Evolutionary conservation across 1,140 invertebrate genomes (phyloP).

Genomic region (Matsumurasca onukii): DNA sequence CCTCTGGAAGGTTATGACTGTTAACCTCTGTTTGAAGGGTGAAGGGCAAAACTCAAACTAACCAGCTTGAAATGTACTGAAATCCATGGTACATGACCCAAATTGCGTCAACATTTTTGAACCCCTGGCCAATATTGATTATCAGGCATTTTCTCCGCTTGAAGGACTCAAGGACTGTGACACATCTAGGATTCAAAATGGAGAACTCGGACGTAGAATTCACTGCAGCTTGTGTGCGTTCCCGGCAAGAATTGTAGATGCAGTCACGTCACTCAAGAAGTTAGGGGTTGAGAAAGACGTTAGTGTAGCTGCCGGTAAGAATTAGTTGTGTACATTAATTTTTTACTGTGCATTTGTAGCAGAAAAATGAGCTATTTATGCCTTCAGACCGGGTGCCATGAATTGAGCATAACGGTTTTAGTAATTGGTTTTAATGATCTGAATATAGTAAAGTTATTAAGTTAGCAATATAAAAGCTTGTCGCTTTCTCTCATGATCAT

Average conservation of each 20-base stretch:
- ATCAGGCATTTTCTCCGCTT: too few relatives aligned
- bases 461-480: not conserved
- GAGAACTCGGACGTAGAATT: too few relatives aligned
- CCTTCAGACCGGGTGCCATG: not conserved
- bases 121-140: too few relatives aligned
- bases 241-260: slow-evolving; percentile 77
- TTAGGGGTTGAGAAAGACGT: slow-evolving; percentile 8
- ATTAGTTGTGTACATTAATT: not conserved
- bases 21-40: too few relatives aligned
- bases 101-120: too few relatives aligned
- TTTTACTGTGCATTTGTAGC: not conserved
- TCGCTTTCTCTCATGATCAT: not conserved
- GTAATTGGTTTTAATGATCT: not conserved
- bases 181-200: too few relatives aligned
- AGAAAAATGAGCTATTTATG: not conserved
- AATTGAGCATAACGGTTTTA: not conserved
- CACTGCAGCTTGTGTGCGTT: slow-evolving; percentile 96
- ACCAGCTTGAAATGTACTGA: too few relatives aligned
- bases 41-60: too few relatives aligned
- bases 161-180: too few relatives aligned
- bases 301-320: slow-evolving; percentile 33
- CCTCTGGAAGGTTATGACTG: too few relatives aligned
- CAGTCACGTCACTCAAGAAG: slow-evolving; percentile 58
- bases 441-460: not conserved
- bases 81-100: too few relatives aligned